phyloP scores from a whole-genome alignment of 2,888 invertebrate genomes.

The Miltochrista miniata region DNA sequence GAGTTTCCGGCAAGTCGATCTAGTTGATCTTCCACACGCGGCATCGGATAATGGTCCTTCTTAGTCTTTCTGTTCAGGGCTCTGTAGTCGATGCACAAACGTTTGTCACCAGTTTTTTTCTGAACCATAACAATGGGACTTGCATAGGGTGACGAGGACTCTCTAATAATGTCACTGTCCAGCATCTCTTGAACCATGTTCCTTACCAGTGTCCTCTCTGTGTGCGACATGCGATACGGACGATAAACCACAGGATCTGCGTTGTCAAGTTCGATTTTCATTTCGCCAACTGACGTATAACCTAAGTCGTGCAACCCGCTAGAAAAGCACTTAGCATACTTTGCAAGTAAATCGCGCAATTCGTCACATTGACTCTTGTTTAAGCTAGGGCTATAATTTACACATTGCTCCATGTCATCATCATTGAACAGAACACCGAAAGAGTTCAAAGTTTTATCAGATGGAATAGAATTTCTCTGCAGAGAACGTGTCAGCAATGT shows the following conservation, averaged over 20 bases:
- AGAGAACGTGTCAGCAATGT: too few species aligned
- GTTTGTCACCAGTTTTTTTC: background rate
- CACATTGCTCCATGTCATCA: too few species aligned
- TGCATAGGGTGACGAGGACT: conserved; percentile 2
- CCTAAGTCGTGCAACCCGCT: conserved; percentile 4
- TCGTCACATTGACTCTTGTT: too few species aligned
- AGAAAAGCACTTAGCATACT: conserved; percentile 5
- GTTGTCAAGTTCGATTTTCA: conserved; percentile 1
- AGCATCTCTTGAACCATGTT: conserved; percentile 2
- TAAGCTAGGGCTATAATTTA: too few species aligned
- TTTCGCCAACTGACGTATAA: background rate
- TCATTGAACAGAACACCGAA: too few species aligned
- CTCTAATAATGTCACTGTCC: background rate
- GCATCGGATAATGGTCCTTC: conserved; percentile 2
- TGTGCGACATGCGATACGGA: conserved; percentile 1
- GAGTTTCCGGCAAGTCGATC: background rate
- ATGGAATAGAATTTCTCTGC: too few species aligned
- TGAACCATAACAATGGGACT: conserved; percentile 1
- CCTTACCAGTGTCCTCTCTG: background rate
- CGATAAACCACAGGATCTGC: conserved; percentile 1
- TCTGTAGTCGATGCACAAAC: conserved; percentile 1
- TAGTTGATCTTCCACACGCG: background rate
- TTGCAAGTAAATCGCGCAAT: background rate
- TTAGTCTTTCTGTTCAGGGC: background rate
- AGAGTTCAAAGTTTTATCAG: too few species aligned